Percentiles rank a stretch among this genome's conserved stretches.
Evolutionary conservation across 2,113 vertebrate species (phyloP).

Genomic region (Stegastes partitus): DNA sequence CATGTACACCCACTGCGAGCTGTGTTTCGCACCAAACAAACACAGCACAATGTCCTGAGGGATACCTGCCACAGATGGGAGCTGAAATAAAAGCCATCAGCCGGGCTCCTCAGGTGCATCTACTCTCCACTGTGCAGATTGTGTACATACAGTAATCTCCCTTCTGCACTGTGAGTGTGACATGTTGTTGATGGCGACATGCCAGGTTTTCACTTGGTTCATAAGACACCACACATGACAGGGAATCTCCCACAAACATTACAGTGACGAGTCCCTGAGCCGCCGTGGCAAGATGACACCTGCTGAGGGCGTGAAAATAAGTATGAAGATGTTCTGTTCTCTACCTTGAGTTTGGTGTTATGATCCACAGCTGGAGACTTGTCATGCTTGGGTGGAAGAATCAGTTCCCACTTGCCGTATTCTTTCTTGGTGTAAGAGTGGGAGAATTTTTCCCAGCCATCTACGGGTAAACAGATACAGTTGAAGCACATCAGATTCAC

Average conservation of each 20-base stretch:
- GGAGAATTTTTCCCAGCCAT: slow-evolving; percentile 86
- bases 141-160: slow-evolving; percentile 59
- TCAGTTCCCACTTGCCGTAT: slow-evolving; percentile 86
- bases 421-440: slow-evolving; percentile 81
- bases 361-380: slow-evolving; percentile 84
- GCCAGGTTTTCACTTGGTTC: slow-evolving; percentile 59
- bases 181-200: slow-evolving; percentile 66
- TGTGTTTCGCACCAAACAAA: slow-evolving; percentile 41
- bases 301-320: slow-evolving; percentile 47
- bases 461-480: slow-evolving; percentile 55
- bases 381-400: slow-evolving; percentile 82
- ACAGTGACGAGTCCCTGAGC: slow-evolving; percentile 39
- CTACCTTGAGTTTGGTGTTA: slow-evolving; percentile 85
- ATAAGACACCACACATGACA: slow-evolving; percentile 58
- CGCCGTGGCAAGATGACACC: slow-evolving; percentile 33
- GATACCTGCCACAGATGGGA: slow-evolving; percentile 45
- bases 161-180: slow-evolving; percentile 47
- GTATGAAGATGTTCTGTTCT: slow-evolving; percentile 57
- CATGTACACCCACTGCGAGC: slow-evolving; percentile 42
- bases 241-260: slow-evolving; percentile 50
- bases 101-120: slow-evolving; percentile 51
- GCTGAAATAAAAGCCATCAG: slow-evolving; percentile 61
- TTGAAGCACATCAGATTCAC: slow-evolving; percentile 16
- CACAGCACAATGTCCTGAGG: slow-evolving; percentile 41
- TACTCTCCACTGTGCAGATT: slow-evolving; percentile 57